These are phyloP conservation scores for Drosophila grimshawi DNA, from an alignment of 1,140 invertebrate genomes.

Conservation along the genomic window DNA sequence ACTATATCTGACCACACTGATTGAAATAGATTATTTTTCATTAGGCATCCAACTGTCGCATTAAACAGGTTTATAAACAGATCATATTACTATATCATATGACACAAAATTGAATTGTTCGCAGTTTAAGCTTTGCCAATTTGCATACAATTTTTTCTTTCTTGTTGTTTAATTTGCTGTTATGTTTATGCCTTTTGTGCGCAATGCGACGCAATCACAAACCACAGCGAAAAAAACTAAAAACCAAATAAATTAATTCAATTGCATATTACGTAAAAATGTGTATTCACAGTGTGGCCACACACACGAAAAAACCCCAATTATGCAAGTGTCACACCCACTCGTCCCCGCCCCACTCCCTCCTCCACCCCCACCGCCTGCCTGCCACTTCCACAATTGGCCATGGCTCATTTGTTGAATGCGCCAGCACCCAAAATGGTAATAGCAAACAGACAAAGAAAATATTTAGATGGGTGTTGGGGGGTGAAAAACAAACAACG, in stretches of 20 bases:
- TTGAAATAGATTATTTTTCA: neutral
- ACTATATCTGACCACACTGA: neutral
- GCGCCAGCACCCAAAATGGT: conserved; percentile 50
- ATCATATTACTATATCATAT: conserved; percentile 1
- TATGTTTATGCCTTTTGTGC: conserved; percentile 39
- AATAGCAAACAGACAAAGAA: conserved; percentile 32
- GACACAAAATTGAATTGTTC: neutral
- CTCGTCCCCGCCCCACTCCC: conserved; percentile 13
- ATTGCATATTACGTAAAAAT: conserved; percentile 73
- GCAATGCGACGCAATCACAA: conserved; percentile 31
- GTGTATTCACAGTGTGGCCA: conserved; percentile 59
- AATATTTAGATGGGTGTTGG: too few relatives aligned
- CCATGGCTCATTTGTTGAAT: conserved; percentile 69
- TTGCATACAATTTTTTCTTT: conserved; percentile 7
- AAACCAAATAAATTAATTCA: conserved; percentile 75
- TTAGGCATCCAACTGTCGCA: neutral
- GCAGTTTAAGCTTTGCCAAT: conserved; percentile 12
- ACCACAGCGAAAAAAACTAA: conserved; percentile 38
- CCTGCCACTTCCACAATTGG: conserved; percentile 22
- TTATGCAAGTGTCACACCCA: conserved; percentile 71
- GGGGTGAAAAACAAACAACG: conserved; percentile 13
- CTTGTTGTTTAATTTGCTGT: conserved; percentile 23
- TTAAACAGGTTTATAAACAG: neutral
- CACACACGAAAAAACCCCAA: conserved; percentile 61
- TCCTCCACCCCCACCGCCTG: neutral